phyloP scores from a whole-genome alignment of 2,888 invertebrate species.

The Tethea ocularis region DNA sequence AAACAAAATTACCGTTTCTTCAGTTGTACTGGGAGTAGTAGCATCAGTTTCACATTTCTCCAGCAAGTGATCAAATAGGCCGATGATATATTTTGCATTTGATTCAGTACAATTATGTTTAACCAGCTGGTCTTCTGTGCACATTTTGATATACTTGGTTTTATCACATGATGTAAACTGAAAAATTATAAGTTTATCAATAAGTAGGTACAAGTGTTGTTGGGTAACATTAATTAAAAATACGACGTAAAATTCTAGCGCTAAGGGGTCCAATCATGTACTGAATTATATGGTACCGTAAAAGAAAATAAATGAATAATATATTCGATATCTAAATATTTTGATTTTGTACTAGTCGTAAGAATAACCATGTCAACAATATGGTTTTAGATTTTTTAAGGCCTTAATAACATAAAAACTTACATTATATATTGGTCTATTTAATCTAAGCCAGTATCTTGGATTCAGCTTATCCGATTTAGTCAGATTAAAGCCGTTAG shows the following conservation, averaged over 20 bases:
- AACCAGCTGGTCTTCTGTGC: background rate
- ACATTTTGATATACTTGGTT: background rate
- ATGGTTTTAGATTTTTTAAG: too few relatives aligned
- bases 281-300: too few relatives aligned
- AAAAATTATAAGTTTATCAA: background rate
- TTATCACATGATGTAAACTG: background rate
- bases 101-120: background rate
- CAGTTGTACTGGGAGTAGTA: background rate
- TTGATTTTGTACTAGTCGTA: too few relatives aligned
- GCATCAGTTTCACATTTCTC: background rate
- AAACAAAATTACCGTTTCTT: too few relatives aligned
- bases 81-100: background rate
- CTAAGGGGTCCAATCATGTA: too few relatives aligned
- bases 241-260: too few relatives aligned
- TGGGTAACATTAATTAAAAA: too few relatives aligned
- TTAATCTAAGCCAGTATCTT: background rate
- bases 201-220: too few relatives aligned
- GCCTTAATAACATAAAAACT: background rate
- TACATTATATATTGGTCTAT: background rate
- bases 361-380: too few relatives aligned
- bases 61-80: background rate
- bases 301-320: too few relatives aligned
- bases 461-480: background rate
- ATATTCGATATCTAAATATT: too few relatives aligned
- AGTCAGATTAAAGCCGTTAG: background rate